phyloP scores from a whole-genome alignment of 2,888 invertebrate genomes.

The Parascotia fuliginaria region DNA sequence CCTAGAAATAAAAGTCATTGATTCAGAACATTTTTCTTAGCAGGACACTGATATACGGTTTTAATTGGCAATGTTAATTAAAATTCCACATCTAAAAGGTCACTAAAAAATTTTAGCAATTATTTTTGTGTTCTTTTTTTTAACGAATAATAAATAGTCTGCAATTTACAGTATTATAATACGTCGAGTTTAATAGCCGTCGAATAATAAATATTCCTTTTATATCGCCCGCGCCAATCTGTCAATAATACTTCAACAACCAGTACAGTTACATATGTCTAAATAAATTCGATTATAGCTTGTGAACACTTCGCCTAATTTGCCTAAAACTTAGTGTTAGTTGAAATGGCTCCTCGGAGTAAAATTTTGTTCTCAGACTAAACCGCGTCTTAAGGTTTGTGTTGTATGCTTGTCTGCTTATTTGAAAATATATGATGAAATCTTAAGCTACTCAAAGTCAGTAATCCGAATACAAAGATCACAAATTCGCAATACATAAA shows the following conservation, averaged over 20 bases:
- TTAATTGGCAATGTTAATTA: conserved; percentile 28
- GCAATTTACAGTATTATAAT: conserved; percentile 22
- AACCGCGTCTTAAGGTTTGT: too few relatives aligned
- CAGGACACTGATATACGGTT: conserved; percentile 5
- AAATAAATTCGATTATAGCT: neutral
- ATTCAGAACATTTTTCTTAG: neutral
- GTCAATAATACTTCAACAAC: conserved; percentile 5
- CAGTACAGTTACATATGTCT: conserved; percentile 6
- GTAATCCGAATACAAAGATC: too few relatives aligned
- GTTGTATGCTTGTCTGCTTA: too few relatives aligned
- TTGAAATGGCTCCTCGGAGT: too few relatives aligned
- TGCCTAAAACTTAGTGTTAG: neutral
- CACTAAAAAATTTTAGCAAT: conserved; percentile 27
- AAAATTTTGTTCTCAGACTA: too few relatives aligned
- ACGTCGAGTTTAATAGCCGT: conserved; percentile 14
- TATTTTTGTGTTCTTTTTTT: conserved; percentile 20
- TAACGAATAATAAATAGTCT: conserved; percentile 21
- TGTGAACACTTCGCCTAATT: neutral
- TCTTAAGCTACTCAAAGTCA: too few relatives aligned
- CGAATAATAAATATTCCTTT: conserved; percentile 17
- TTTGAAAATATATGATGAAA: too few relatives aligned
- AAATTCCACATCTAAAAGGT: conserved; percentile 23
- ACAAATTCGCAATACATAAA: too few relatives aligned
- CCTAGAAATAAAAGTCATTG: conserved; percentile 8
- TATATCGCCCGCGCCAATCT: conserved; percentile 6